Base-by-base conservation (phyloP, 2,797 vertebrate genomes). In the Parauchenoglanis ngamensis region DNA sequence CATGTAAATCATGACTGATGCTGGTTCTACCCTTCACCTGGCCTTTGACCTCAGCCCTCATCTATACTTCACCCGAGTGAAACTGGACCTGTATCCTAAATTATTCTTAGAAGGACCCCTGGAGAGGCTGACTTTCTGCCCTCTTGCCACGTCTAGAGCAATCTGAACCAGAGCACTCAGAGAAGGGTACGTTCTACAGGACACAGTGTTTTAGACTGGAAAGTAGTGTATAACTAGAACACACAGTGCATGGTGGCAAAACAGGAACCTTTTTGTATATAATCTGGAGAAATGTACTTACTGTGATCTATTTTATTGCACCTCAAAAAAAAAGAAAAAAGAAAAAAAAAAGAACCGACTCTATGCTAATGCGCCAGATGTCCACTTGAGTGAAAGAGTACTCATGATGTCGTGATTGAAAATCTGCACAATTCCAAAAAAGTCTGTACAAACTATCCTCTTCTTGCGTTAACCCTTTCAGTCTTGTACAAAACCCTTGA, bases 31-130 rank as follows among this genome's bases (percentile, higher is more conserved):
- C 92, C 90, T 85, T 68, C 2, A 49, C 3, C 73, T 83, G 89
- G 93, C 91, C 94, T 90, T 65, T 91, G 91, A 93, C 92, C 93
- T 72, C 67, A 54, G 83, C 89, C 92, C 90, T 90, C 84, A 91
- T 93, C 92, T 93, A 89, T 92, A 94, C 85, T 90, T 78, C 83
- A 89, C 83, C 89, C 85, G 83, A 90, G 90, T 93, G 93, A 95
- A 94, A 94, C 91, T 90, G 89, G 90, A 93, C 91, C 94, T 89
- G 92, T 87, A 90, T 83, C 84, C 87, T 86, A 92, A 93, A 94
- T 94, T 94, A 94, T 95, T 94, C 92, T 93, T 92, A 91, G 93
- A 93, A 89, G 92, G 90, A 92, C 92, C 92, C 93, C 93, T 19
- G 82, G 91, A 93, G 93, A 92, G 92, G 82, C 86, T 92, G 91